Evolutionary conservation across 64 coral and sea anemone genomes (phyloP), one percentile per base, ranked within the genome.

Genomic region (Porites lutea): DNA sequence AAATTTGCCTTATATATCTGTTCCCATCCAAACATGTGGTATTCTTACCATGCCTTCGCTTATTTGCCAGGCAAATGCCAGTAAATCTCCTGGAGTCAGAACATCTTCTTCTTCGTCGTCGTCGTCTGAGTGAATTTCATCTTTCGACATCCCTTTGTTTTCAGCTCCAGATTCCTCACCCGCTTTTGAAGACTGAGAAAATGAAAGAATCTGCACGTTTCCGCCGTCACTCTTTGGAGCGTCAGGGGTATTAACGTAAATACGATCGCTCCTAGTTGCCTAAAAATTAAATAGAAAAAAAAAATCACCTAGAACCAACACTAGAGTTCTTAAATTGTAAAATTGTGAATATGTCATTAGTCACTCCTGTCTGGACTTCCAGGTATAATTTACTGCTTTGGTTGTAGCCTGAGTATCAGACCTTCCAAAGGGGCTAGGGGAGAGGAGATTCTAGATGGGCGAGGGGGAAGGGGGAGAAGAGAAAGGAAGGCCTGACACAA

Each of bases 41-140:
- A 15, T 13, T 73, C 91, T 93, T n/a, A 96, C 95, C 95, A 96
- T 96, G 22, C 95, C 95, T 59, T 93, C 73, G 61, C 90, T 89
- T 58, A 96, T 93, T 78, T 96, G 95, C 95, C 95, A 96, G 0
- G 86, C 87, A 87, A 96, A 96, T 51, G 95, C 90, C 5, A 96
- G 64, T 8, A 96, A 60, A 44, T 96, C 95, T 62, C 78, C 87
- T 13, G 90, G 95, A 3, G 79, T 89, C 9, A 96, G 87, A 3
- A 47, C 69, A 16, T 96, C 72, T 47, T 89, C 91, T 64, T 82
- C 86, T 0, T 77, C 63, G 4, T 61, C 63, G 14, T 65, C 76
- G 57, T 86, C 79, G 0, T 90, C 54, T 37, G 27, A 37, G 15
- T 59, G 19, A 20, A 74, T 72, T 21, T 81, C 80, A 48, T 96